Evolutionary conservation across 2,113 vertebrate species (phyloP).

Genomic region (Paratilapia polleni): DNA sequence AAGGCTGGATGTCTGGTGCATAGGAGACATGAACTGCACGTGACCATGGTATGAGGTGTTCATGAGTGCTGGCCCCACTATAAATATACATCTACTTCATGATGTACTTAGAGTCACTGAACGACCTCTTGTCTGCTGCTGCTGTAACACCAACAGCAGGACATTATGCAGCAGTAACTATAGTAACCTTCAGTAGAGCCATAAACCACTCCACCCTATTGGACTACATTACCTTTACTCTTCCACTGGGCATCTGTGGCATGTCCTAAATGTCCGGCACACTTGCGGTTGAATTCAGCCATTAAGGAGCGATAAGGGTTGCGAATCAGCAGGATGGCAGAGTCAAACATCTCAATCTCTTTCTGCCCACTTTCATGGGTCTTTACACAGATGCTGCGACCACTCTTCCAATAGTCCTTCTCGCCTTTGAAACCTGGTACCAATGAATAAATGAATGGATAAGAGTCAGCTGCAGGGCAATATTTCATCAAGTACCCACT

Average conservation of each 20-base stretch:
- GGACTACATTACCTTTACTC: slow-evolving; percentile 86
- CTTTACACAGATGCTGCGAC: slow-evolving; percentile 95
- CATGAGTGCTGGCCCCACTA: neutral
- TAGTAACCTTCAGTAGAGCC: neutral
- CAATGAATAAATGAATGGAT: slow-evolving; percentile 23
- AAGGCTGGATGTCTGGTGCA: neutral
- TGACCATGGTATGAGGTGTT: neutral
- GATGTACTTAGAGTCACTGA: neutral
- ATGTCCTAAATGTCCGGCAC: slow-evolving; percentile 94
- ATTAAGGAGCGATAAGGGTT: slow-evolving; percentile 94
- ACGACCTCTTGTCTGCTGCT: neutral
- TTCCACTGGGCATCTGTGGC: slow-evolving; percentile 93
- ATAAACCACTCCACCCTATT: neutral
- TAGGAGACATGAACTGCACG: neutral
- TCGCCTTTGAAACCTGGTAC: slow-evolving; percentile 94
- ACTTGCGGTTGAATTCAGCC: slow-evolving; percentile 97
- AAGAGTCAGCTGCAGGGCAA: neutral
- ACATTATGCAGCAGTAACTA: slow-evolving; percentile 1
- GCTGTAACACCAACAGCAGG: neutral
- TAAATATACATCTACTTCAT: neutral
- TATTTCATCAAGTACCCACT: neutral
- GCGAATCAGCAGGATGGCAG: slow-evolving; percentile 91
- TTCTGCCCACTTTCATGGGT: slow-evolving; percentile 94
- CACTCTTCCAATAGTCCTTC: slow-evolving; percentile 97
- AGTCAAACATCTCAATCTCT: slow-evolving; percentile 95